These are phyloP conservation scores for Eulemur macaco DNA, from an alignment of 2,113 vertebrate species.

Conservation along the genomic window DNA sequence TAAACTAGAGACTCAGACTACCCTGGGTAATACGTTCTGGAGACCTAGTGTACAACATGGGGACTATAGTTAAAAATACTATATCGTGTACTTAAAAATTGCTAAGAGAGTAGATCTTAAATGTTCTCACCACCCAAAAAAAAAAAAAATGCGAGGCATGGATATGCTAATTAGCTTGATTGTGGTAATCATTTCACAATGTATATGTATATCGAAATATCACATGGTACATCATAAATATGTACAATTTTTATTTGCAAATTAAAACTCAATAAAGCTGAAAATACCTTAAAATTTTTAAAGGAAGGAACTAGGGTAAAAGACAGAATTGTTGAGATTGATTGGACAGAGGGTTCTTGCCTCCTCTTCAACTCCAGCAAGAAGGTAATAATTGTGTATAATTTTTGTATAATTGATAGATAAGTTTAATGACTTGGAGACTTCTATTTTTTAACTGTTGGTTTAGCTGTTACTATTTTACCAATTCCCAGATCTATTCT, in stretches of 20 bases:
- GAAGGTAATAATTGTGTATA: not conserved
- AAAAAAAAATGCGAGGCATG: not conserved
- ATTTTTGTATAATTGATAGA: not conserved
- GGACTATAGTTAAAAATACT: not conserved
- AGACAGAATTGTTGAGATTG: not conserved
- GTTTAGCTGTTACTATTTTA: constrained; percentile 67
- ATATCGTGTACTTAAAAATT: not conserved
- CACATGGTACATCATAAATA: not conserved
- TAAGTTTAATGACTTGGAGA: constrained; percentile 1
- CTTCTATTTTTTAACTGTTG: constrained; percentile 62
- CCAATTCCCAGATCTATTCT: constrained; percentile 40
- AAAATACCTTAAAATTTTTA: not conserved
- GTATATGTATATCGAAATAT: not conserved
- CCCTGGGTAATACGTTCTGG: not conserved
- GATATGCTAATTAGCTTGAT: not conserved
- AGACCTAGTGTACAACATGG: not conserved
- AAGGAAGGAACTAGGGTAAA: not conserved
- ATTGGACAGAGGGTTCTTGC: not conserved
- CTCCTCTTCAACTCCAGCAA: not conserved
- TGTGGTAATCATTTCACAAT: not conserved
- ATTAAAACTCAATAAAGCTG: not conserved
- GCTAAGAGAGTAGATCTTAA: not conserved
- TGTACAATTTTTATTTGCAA: not conserved
- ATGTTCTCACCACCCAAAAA: not conserved
- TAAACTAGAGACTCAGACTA: not conserved